These are phyloP conservation scores for Nannoperca australis DNA, from an alignment of 2,797 vertebrate genomes.

Conservation along the genomic window DNA sequence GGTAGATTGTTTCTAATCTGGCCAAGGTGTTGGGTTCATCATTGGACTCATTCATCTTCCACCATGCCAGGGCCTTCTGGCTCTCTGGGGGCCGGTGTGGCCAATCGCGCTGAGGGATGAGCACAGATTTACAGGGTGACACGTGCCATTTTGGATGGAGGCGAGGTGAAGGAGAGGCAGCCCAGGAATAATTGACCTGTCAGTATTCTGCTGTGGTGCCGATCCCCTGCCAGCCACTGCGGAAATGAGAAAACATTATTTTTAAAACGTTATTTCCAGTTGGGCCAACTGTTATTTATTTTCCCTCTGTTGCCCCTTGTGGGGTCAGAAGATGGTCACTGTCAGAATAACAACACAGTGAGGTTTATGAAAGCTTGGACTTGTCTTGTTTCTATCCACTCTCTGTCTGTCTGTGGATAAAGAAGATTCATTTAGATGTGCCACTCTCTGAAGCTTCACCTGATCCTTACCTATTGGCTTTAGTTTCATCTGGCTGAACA, in stretches of 20 bases:
- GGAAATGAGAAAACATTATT: constrained; percentile 90
- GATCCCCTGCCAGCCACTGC: constrained; percentile 81
- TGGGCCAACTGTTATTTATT: constrained; percentile 76
- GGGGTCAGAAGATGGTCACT: constrained; percentile 71
- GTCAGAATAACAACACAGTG: constrained; percentile 69
- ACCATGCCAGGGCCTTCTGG: constrained; percentile 84
- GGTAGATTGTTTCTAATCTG: constrained; percentile 83
- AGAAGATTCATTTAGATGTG: constrained; percentile 51
- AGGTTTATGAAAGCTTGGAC: constrained; percentile 72
- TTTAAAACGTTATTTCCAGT: constrained; percentile 89
- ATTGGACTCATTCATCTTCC: constrained; percentile 85
- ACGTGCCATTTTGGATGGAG: constrained; percentile 83
- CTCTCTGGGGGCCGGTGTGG: constrained; percentile 82
- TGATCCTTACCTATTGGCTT: constrained; percentile 68
- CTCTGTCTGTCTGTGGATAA: constrained; percentile 38
- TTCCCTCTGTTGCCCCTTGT: constrained; percentile 65
- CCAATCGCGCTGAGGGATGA: constrained; percentile 86
- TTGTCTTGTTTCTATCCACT: constrained; percentile 58
- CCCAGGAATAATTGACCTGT: constrained; percentile 94
- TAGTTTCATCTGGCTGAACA: constrained; percentile 71
- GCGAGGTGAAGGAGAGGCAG: constrained; percentile 78
- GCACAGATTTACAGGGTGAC: constrained; percentile 86
- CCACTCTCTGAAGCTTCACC: constrained; percentile 31
- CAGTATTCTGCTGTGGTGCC: constrained; percentile 86
- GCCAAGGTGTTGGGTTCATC: constrained; percentile 86